phyloP scores from a whole-genome alignment of 2,113 vertebrate genomes.

The Halichoeres trimaculatus region DNA sequence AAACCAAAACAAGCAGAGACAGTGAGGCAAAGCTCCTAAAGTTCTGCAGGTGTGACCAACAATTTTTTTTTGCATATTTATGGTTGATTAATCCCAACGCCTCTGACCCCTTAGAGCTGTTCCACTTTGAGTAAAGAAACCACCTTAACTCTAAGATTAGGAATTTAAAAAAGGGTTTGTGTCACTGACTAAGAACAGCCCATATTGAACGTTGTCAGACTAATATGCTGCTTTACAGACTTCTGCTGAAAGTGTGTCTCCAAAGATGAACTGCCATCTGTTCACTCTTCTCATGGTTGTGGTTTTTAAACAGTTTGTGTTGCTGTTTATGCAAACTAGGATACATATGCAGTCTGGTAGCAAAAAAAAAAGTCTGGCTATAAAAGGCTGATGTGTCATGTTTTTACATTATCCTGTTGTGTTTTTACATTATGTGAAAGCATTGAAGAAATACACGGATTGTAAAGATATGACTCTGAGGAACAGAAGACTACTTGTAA shows the following conservation, averaged over 20 bases:
- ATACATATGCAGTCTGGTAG: no score
- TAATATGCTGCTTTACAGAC: background rate
- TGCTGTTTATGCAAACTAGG: no score
- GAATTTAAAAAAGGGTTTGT: background rate
- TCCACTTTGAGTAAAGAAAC: background rate
- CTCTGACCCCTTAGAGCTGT: background rate
- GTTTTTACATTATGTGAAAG: no score
- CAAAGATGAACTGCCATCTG: slow-evolving; percentile 14
- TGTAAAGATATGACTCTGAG: no score
- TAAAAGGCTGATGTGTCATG: no score
- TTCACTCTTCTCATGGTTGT: slow-evolving; percentile 18
- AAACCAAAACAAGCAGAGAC: slow-evolving; percentile 47
- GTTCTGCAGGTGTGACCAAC: slow-evolving; percentile 26
- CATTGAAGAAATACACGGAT: no score
- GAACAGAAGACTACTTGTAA: no score
- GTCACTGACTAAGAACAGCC: background rate
- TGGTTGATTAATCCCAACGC: background rate
- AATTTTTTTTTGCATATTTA: background rate
- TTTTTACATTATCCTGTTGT: no score
- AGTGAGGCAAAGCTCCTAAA: slow-evolving; percentile 19
- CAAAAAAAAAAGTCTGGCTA: no score
- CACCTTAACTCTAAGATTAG: no score
- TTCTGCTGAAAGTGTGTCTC: slow-evolving; percentile 3
- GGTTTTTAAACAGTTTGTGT: slow-evolving; percentile 10
- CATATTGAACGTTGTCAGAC: background rate